Evolutionary conservation across 2,113 vertebrate species (phyloP).

Genomic region (Prietella phreatophila): DNA sequence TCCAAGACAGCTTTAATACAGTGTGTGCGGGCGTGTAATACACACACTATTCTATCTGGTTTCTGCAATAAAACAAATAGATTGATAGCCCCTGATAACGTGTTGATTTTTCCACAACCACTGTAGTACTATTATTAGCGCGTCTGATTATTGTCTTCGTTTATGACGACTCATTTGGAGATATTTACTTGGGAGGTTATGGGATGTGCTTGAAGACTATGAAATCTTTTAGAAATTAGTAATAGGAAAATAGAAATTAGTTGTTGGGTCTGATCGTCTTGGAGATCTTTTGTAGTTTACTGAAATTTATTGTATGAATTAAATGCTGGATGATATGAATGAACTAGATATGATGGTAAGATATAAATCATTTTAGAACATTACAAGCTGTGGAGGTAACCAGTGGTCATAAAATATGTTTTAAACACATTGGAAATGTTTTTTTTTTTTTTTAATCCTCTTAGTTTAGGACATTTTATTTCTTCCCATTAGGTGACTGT

Average conservation of each 20-base stretch:
- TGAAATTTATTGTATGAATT: neutral
- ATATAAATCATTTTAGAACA: neutral
- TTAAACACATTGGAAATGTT: neutral
- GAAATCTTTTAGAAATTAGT: neutral
- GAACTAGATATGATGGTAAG: neutral
- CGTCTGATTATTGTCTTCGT: neutral
- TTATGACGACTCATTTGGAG: neutral
- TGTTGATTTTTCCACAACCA: neutral
- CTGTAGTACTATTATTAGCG: neutral
- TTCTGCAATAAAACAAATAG: constrained; percentile 14
- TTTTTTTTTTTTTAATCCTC: neutral
- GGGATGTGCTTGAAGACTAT: neutral
- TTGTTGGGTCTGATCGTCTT: neutral
- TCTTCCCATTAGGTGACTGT: constrained; percentile 75
- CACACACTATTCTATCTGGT: neutral
- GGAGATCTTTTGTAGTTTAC: neutral
- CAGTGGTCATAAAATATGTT: neutral
- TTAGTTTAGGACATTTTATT: constrained; percentile 28
- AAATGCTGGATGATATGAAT: neutral
- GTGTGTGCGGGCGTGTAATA: neutral
- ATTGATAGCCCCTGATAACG: neutral
- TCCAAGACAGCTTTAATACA: neutral
- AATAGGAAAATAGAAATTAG: neutral
- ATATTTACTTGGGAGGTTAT: neutral
- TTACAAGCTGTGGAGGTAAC: neutral